phyloP scores from a whole-genome alignment of 92 coral and sea anemone genomes.

The Blastomussa wellsi region DNA sequence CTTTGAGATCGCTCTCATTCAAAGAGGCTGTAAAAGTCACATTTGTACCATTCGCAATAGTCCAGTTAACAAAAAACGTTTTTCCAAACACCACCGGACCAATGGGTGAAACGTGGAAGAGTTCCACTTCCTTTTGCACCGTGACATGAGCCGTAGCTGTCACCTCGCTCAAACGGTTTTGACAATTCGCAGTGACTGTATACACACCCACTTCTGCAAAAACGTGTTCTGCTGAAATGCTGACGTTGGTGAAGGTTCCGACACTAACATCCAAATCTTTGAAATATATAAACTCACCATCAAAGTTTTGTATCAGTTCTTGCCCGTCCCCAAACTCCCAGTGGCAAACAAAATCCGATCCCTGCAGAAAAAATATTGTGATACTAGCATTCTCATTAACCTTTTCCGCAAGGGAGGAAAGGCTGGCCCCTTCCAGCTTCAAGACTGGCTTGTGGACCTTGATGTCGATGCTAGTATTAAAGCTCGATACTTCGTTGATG shows the following conservation, averaged over 20 bases:
- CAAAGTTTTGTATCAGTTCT: neutral
- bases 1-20: neutral
- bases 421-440: slow-evolving; percentile 32
- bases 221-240: slow-evolving; percentile 24
- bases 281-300: slow-evolving; percentile 1
- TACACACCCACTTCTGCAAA: slow-evolving; percentile 35
- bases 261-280: neutral
- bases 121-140: slow-evolving; percentile 48
- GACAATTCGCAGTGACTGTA: slow-evolving; percentile 38
- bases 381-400: slow-evolving; percentile 38
- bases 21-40: slow-evolving; percentile 40
- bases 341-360: slow-evolving; percentile 61
- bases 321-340: slow-evolving; percentile 60
- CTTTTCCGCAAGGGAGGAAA: slow-evolving; percentile 35
- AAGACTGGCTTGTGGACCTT: slow-evolving; percentile 53
- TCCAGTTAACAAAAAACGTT: slow-evolving; percentile 44
- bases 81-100: slow-evolving; percentile 57
- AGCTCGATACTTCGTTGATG: slow-evolving; percentile 51
- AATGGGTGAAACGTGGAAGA: slow-evolving; percentile 39
- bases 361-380: slow-evolving; percentile 33
- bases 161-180: slow-evolving; percentile 49
- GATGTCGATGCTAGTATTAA: slow-evolving; percentile 4
- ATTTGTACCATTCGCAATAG: slow-evolving; percentile 55
- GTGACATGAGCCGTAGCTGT: neutral
- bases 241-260: slow-evolving; percentile 22